Conservation (phyloP, 2,113 vertebrate genomes). For the Otolemur garnettii region DNA sequence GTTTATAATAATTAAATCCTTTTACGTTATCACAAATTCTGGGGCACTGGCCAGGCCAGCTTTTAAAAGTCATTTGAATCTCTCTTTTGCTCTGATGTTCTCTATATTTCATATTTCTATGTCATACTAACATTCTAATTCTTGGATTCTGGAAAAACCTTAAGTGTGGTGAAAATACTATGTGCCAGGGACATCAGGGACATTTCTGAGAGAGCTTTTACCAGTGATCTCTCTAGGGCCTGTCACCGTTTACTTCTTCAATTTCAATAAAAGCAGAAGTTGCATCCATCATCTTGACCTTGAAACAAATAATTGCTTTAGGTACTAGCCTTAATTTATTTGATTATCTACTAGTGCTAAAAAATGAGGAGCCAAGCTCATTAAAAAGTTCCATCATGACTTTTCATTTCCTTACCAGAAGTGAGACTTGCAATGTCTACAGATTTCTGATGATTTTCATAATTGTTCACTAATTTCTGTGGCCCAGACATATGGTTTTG, state of each 20-base stretch:
- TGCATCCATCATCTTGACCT: background rate
- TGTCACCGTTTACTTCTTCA: background rate
- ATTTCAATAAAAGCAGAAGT: background rate
- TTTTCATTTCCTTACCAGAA: constrained; percentile 77
- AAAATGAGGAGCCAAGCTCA: background rate
- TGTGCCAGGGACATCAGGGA: background rate
- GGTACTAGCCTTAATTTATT: background rate
- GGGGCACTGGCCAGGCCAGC: background rate
- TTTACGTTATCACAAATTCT: constrained; percentile 1
- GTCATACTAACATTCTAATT: background rate
- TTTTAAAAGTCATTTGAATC: background rate
- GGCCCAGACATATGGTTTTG: background rate
- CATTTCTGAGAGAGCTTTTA: background rate
- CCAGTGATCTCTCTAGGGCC: background rate
- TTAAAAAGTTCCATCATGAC: constrained; percentile 10
- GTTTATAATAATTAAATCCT: background rate
- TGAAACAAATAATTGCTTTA: background rate
- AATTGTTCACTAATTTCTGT: constrained; percentile 24
- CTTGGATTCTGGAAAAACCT: background rate
- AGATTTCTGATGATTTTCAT: background rate
- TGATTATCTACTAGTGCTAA: background rate
- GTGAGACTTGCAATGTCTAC: constrained; percentile 31
- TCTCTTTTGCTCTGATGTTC: background rate
- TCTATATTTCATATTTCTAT: background rate
- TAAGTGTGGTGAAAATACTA: background rate